These are phyloP conservation scores for Synanthedon tipuliformis DNA, from an alignment of 2,888 invertebrate genomes.

Conservation along the genomic window DNA sequence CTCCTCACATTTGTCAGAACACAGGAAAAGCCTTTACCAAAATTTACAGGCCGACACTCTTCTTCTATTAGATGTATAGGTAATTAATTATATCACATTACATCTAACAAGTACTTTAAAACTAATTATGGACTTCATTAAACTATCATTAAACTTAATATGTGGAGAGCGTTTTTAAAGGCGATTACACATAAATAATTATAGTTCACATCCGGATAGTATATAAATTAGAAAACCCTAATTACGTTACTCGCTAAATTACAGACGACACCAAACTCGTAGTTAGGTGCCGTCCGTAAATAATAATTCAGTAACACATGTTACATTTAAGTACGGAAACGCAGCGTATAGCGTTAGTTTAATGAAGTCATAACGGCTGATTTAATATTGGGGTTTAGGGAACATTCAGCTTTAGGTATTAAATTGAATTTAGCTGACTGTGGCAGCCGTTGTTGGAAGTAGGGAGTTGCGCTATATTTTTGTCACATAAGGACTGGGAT, in stretches of 20 bases:
- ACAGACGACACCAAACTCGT: background rate
- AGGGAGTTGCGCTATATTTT: background rate
- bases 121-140: too few species aligned
- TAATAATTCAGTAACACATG: slow-evolving; percentile 12
- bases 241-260: background rate
- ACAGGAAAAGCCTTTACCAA: too few species aligned
- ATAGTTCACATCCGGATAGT: too few species aligned
- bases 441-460: background rate
- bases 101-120: too few species aligned
- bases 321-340: slow-evolving; percentile 7
- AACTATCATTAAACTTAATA: too few species aligned
- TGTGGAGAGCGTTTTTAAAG: too few species aligned
- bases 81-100: too few species aligned
- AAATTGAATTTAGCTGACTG: slow-evolving; percentile 13
- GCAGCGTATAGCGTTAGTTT: slow-evolving; percentile 23
- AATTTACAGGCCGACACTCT: too few species aligned
- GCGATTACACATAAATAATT: too few species aligned
- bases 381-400: slow-evolving; percentile 31
- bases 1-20: too few species aligned
- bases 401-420: slow-evolving; percentile 19
- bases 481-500: background rate
- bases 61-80: too few species aligned
- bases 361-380: slow-evolving; percentile 49
- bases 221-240: too few species aligned
- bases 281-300: slow-evolving; percentile 2